These are phyloP conservation scores for Drosophila fuyamai DNA, from an alignment of 1,140 invertebrate genomes.

Conservation along the genomic window DNA sequence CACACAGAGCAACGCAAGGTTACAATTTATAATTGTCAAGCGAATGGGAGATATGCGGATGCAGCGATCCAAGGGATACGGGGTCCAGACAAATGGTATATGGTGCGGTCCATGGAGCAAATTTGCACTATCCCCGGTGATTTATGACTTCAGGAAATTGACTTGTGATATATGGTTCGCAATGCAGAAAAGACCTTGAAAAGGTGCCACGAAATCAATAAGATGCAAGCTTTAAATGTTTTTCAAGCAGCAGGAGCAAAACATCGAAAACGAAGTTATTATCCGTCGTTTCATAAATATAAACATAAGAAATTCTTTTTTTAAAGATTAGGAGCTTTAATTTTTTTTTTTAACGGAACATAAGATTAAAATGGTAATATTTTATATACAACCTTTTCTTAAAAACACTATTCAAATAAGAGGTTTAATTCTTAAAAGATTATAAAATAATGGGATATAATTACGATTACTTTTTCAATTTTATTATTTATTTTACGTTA, in stretches of 20 bases:
- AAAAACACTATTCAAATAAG: too few relatives aligned
- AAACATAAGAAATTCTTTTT: too few relatives aligned
- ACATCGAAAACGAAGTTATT: too few relatives aligned
- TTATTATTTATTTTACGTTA: too few relatives aligned
- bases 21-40: slow-evolving; percentile 81
- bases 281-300: too few relatives aligned
- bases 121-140: slow-evolving; percentile 62
- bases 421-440: too few relatives aligned
- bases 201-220: slow-evolving; percentile 26
- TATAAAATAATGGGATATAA: too few relatives aligned
- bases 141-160: slow-evolving; percentile 75
- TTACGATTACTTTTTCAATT: too few relatives aligned
- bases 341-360: too few relatives aligned
- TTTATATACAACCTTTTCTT: too few relatives aligned
- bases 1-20: slow-evolving; percentile 63
- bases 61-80: slow-evolving; percentile 38
- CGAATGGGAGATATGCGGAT: slow-evolving; percentile 24
- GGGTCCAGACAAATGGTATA: slow-evolving; percentile 69
- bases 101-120: slow-evolving; percentile 28
- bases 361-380: too few relatives aligned
- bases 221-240: not conserved
- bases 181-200: slow-evolving; percentile 56
- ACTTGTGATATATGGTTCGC: slow-evolving; percentile 71
- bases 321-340: too few relatives aligned
- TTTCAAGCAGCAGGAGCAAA: not conserved